Base-by-base conservation (phyloP, 2,888 invertebrate species). In the Pheosia tremula region DNA sequence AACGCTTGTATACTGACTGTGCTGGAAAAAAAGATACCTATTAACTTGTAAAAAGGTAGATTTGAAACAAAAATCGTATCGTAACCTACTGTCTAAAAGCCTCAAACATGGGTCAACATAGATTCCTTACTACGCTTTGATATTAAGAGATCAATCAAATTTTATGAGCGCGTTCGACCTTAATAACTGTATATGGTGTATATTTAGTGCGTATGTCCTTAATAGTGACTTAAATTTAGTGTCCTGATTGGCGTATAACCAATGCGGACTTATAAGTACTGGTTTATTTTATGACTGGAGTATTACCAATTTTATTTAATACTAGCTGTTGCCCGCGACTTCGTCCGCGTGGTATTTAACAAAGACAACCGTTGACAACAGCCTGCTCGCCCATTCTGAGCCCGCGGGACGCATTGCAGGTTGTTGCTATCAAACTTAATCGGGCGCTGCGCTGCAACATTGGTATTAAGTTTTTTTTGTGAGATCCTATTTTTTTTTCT, bases 141-240 rank as follows among this genome's bases (percentile, higher is more conserved):
- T 56, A 56, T 76, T 71, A 72, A 70, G 69, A 66, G 64, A 74
- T 74, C 74, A 77, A 77, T 77, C 69, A 67, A 61, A 58, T 36
- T 67, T 11, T 63, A 68, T 57, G 52, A 43, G 8, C 39, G 54
- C 53, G 60, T 61, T 52, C 47, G 60, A 55, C 68, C 69, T 67
- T 67, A 64, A 54, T 67, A 67, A 69, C 39, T 73, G 69, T 66
- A 63, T 67, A 71, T 64, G 56, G 75, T 53, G 36, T 68, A 62
- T 45, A 50, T 50, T 13, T 13, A 50, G 50, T 50, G 50, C 50
- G 7, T 47, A 47, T 50, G 9, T 50, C 24, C 50, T 50, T 50
- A 24, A 24, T 7, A 50, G 50, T 50, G 5, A 24, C 8, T 13
- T 47, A 50, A 50, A 50, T 50, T 50, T 50, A 50, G 24, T 24